phyloP scores from a whole-genome alignment of 2,888 invertebrate genomes.

The Dicyrtoma fusca region DNA sequence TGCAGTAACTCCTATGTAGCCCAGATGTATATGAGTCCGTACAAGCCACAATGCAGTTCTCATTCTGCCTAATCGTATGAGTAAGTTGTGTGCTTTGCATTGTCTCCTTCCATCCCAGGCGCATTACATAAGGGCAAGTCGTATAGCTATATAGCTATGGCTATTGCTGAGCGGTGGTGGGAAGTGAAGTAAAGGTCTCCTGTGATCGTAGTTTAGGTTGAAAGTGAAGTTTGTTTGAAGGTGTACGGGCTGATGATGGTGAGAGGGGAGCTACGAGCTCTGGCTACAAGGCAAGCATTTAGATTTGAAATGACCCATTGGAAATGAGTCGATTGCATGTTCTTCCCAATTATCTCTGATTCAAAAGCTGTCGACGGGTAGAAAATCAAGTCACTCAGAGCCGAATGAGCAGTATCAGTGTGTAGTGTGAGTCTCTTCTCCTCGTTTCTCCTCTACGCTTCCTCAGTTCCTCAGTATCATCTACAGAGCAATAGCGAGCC shows the following conservation, averaged over 20 bases:
- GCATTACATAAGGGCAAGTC: no score
- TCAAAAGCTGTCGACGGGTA: conserved; percentile 26
- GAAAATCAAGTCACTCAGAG: conserved; percentile 13
- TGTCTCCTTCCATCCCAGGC: no score
- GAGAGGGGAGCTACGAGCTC: neutral
- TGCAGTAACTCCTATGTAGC: no score
- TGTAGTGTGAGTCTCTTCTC: neutral
- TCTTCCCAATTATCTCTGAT: conserved; percentile 19
- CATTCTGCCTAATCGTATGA: no score
- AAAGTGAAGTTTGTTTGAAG: conserved; percentile 1
- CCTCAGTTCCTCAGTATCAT: neutral
- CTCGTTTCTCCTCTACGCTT: neutral
- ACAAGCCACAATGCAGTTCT: no score
- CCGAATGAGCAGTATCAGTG: conserved; percentile 10
- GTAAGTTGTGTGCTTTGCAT: no score
- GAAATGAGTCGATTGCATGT: conserved; percentile 34
- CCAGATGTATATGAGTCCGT: no score
- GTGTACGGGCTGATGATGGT: neutral
- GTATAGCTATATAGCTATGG: no score
- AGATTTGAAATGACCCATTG: conserved; percentile 17
- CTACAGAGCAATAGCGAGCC: no score
- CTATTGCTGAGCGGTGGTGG: neutral
- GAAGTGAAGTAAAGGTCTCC: neutral
- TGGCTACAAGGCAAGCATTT: no score
- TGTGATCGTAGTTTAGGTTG: neutral